These are phyloP conservation scores for Pycnonotus jocosus DNA, from an alignment of 2,113 vertebrate species.

Conservation along the genomic window DNA sequence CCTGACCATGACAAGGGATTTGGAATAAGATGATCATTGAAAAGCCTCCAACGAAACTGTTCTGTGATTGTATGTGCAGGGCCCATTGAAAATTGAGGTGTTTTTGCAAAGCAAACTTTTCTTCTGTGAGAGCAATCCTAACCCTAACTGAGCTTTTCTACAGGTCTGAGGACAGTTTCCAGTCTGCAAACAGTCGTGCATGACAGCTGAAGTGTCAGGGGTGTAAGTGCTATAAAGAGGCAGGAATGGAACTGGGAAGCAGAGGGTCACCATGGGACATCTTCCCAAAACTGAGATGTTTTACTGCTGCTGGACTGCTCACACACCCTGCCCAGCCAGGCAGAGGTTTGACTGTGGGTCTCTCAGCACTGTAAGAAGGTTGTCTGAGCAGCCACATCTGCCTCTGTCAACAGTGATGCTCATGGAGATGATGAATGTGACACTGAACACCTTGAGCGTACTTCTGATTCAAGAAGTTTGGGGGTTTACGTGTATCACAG, in stretches of 20 bases:
- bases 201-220: not conserved
- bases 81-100: not conserved
- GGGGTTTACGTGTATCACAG: constrained; percentile 34
- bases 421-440: constrained; percentile 20
- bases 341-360: not conserved
- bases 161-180: not conserved
- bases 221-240: not conserved
- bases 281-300: not conserved
- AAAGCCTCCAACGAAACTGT: not conserved
- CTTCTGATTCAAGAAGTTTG: constrained; percentile 50
- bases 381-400: not conserved
- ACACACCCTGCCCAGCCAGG: not conserved
- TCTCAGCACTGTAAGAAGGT: not conserved
- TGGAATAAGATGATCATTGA: not conserved
- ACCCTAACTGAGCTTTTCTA: not conserved
- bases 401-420: not conserved
- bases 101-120: not conserved
- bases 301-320: not conserved
- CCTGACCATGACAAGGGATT: not conserved
- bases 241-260: not conserved
- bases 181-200: not conserved
- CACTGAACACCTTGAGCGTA: constrained; percentile 33
- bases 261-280: not conserved
- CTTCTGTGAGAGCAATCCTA: not conserved
- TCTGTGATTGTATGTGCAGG: not conserved